Evolutionary conservation across 2,888 invertebrate genomes (phyloP).

Genomic region (Hypsopygia costalis): DNA sequence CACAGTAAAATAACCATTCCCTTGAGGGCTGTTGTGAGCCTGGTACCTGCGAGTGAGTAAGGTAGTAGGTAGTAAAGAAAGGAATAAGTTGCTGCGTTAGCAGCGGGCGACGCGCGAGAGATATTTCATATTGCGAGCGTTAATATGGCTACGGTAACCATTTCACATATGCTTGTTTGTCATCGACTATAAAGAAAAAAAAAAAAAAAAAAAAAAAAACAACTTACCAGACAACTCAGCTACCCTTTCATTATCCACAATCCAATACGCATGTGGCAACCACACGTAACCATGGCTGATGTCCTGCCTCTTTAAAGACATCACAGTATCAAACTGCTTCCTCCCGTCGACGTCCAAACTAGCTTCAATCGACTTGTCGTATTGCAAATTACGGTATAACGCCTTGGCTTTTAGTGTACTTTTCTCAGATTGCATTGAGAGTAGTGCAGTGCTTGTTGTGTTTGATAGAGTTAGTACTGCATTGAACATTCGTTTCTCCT

Average conservation of each 20-base stretch:
- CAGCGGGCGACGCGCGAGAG: too few relatives aligned
- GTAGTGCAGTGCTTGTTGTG: slow-evolving; percentile 63
- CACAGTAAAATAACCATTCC: too few relatives aligned
- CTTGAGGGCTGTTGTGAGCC: too few relatives aligned
- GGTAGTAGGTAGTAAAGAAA: too few relatives aligned
- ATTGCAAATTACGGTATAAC: slow-evolving; percentile 84
- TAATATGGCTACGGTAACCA: too few relatives aligned
- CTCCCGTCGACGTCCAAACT: slow-evolving; percentile 87
- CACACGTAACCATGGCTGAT: slow-evolving; percentile 85
- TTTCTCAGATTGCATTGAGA: slow-evolving; percentile 84
- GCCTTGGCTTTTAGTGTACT: slow-evolving; percentile 86
- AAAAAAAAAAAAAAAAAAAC: too few relatives aligned
- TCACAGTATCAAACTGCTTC: slow-evolving; percentile 84
- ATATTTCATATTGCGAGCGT: too few relatives aligned
- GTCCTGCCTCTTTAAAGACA: slow-evolving; percentile 80
- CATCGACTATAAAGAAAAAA: too few relatives aligned
- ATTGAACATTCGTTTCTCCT: slow-evolving; percentile 76
- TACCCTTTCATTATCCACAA: slow-evolving; percentile 86
- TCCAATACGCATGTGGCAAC: slow-evolving; percentile 85
- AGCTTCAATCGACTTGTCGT: slow-evolving; percentile 85
- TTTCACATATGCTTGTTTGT: too few relatives aligned
- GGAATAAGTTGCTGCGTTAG: too few relatives aligned
- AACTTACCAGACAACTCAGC: slow-evolving; percentile 86
- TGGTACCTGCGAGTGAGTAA: too few relatives aligned
- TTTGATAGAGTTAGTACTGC: slow-evolving; percentile 55